Conservation (phyloP, 2,888 invertebrate genomes). For the Drosophila paramelanica region DNA sequence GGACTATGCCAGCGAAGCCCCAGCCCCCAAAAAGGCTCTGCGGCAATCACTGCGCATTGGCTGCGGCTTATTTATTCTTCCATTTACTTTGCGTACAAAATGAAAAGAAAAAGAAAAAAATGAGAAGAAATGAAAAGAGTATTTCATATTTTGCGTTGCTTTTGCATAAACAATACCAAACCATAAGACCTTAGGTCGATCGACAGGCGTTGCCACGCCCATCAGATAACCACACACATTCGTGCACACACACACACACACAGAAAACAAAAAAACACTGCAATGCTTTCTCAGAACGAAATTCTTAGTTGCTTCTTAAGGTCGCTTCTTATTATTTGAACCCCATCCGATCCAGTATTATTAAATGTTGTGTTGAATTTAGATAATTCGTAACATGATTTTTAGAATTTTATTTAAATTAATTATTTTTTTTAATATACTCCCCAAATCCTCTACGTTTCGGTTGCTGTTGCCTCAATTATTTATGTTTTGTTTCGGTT, state of each 20-base stretch:
- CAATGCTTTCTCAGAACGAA: conserved; percentile 64
- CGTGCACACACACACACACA: conserved; percentile 22
- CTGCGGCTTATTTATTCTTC: conserved; percentile 71
- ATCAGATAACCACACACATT: conserved; percentile 16
- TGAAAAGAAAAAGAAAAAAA: conserved; percentile 18
- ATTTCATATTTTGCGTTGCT: conserved; percentile 70
- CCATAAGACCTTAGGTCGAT: background rate
- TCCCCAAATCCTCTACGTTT: conserved; percentile 49
- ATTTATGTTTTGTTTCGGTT: conserved; percentile 50
- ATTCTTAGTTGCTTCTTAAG: conserved; percentile 68
- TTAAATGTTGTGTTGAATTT: conserved; percentile 83
- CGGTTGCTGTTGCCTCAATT: conserved; percentile 62
- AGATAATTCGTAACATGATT: conserved; percentile 44
- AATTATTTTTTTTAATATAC: conserved; percentile 35
- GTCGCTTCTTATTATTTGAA: conserved; percentile 52
- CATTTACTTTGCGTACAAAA: conserved; percentile 72
- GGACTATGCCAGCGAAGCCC: conserved; percentile 48
- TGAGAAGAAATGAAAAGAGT: conserved; percentile 8
- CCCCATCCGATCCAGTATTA: conserved; percentile 35
- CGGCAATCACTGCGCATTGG: conserved; percentile 45
- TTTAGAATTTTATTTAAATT: conserved; percentile 10
- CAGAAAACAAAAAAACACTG: conserved; percentile 31
- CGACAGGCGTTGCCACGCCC: conserved; percentile 13
- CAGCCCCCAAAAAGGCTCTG: background rate
- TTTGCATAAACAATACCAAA: conserved; percentile 42